Percentiles rank a stretch among this genome's conserved stretches.
phyloP scores from a whole-genome alignment of 2,888 invertebrate species.

The Aleiodes leptofemur region DNA sequence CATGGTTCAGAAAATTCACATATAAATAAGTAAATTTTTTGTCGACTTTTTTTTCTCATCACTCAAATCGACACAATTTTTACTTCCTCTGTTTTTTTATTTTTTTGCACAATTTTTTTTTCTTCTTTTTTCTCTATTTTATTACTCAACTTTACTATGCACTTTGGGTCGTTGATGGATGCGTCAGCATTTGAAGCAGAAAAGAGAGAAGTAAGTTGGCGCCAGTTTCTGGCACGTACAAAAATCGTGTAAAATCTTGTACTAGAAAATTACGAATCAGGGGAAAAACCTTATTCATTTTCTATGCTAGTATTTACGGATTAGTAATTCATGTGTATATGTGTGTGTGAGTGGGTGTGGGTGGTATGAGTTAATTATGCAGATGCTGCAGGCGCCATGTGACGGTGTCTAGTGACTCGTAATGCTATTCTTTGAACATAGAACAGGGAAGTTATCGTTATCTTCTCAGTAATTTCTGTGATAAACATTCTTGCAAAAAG shows the following conservation, averaged over 20 bases:
- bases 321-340: conserved; percentile 35
- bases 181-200: conserved; percentile 18
- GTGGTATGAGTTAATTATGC: conserved; percentile 40
- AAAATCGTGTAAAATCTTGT: conserved; percentile 15
- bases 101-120: not conserved
- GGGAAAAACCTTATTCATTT: conserved; percentile 18
- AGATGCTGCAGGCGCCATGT: conserved; percentile 46
- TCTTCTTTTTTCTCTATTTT: not conserved
- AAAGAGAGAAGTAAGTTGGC: conserved; percentile 23
- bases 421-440: conserved; percentile 23
- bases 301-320: conserved; percentile 31
- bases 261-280: conserved; percentile 23
- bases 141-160: conserved; percentile 1
- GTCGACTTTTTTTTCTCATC: not conserved
- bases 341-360: conserved; percentile 8
- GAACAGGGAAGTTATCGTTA: conserved; percentile 24
- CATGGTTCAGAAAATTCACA: conserved; percentile 10
- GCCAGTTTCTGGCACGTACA: conserved; percentile 10
- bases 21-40: conserved; percentile 1
- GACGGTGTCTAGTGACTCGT: conserved; percentile 23
- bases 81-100: not conserved
- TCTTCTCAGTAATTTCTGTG: conserved; percentile 10
- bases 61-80: not conserved
- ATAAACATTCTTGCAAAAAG: conserved; percentile 7
- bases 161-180: conserved; percentile 17